Conservation (phyloP, 2,113 vertebrate species). For the western clawed frog (Xenopus tropicalis) region DNA sequence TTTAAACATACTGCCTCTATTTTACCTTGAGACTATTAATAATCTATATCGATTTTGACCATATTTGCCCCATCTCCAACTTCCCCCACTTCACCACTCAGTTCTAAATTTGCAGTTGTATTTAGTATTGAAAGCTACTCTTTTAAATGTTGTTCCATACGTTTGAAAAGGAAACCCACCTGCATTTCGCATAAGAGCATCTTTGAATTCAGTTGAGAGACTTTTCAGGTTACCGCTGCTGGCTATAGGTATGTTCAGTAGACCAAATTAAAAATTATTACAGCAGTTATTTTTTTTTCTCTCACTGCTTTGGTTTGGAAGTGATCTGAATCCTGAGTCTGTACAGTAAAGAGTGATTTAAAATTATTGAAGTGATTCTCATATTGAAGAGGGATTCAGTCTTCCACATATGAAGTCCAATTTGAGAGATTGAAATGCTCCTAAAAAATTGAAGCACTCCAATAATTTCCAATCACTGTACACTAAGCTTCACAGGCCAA, state of each 20-base stretch:
- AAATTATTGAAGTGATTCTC: slow-evolving; percentile 43
- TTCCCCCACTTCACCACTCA: too few relatives aligned
- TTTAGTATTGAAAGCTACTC: too few relatives aligned
- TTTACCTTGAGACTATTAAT: too few relatives aligned
- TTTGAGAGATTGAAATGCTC: slow-evolving; percentile 48
- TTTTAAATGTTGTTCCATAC: too few relatives aligned
- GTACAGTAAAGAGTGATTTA: slow-evolving; percentile 36
- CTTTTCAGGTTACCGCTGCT: slow-evolving; percentile 7
- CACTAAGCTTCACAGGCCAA: slow-evolving; percentile 32
- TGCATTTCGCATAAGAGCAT: neutral
- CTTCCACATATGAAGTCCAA: slow-evolving; percentile 47
- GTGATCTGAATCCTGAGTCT: neutral
- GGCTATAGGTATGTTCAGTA: slow-evolving; percentile 11
- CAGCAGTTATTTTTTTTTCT: slow-evolving; percentile 26
- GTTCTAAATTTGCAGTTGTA: too few relatives aligned
- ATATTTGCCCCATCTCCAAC: too few relatives aligned
- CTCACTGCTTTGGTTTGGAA: slow-evolving; percentile 22
- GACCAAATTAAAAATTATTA: slow-evolving; percentile 24
- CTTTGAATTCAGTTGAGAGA: slow-evolving; percentile 2
- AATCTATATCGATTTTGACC: too few relatives aligned
- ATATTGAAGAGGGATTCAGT: slow-evolving; percentile 22
- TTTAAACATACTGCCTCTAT: too few relatives aligned
- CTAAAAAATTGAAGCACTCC: slow-evolving; percentile 45
- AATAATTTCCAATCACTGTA: slow-evolving; percentile 47
- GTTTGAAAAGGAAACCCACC: too few relatives aligned